Evolutionary conservation across 2,797 vertebrate species (phyloP), one percentile per base, ranked within the genome.

Genomic region (Sebastes iracundus): DNA sequence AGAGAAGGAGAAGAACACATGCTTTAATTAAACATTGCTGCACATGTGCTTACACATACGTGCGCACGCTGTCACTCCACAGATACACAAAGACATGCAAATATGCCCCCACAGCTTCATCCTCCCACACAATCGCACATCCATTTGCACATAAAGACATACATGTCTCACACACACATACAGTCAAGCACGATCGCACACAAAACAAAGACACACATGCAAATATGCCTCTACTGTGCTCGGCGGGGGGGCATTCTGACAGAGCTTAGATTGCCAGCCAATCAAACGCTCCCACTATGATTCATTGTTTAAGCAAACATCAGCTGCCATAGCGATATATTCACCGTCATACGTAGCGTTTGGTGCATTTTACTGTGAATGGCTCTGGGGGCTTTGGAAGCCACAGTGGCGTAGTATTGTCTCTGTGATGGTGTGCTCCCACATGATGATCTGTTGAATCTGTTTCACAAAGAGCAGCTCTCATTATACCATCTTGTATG

Each of bases 21-120:
- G 92, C 90, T 95, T 95, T 96, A 96, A 96, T 96, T 95, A 95
- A 93, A 92, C 85, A 90, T 87, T 76, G 82, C 83, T 79, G 86
- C 90, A 91, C 91, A 82, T 90, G 88, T 86, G 78, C 89, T 82
- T 77, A 80, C 83, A 77, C 82, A 88, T 74, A 82, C 68, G 82
- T 73, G 74, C 59, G 33, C 85, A 62, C 80, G 22, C 83, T 85
- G 82, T 84, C 89, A 85, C 80, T 76, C 88, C 88, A 78, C 75
- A 87, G 68, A 77, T 80, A 65, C 88, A 87, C 85, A 92, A 86
- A 88, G 77, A 77, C 84, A 91, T 90, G 89, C 92, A 92, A 93
- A 93, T 90, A 82, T 92, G 83, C 92, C 89, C 82, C 83, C 83
- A 84, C 92, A 87, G 88, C 88, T 92, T 88, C 79, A 87, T 92